Evolutionary conservation across 2,888 invertebrate genomes (phyloP), one percentile per base, ranked within the genome.

Genomic region (Euplexia lucipara): DNA sequence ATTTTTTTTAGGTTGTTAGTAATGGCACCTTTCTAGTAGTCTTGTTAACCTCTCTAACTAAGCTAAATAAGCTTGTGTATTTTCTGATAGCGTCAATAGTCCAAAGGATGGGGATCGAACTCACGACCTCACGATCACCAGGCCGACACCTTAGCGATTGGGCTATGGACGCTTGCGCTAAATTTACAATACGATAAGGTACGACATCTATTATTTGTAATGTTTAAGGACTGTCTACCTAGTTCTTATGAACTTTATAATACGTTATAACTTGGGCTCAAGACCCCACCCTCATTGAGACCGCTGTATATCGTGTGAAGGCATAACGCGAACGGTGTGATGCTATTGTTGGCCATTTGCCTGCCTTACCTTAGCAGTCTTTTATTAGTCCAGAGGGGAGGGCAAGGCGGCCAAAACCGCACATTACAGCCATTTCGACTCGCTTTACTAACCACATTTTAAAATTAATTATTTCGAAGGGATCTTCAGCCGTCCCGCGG

Each of bases 401-500:
- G 41, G 41, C 26, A 41, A 42, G 26, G 54, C 37, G 9, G 41
- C 32, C 26, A 5, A 53, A 56, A 66, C 54, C 49, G 67, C 74
- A 66, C 49, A 20, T 67, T 57, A 57, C 67, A 30, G 34, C 35
- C 35, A 41, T 52, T 52, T 44, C 42, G 42, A 44, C 37, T 45
- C 37, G 10, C 34, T 44, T 34, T 14, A 68, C 5, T 22, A 48
- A 60, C 48, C 60, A 20, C 70, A 49, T 54, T 60, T 71, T 54
- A 8, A 45, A 59, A 71, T 51, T 54, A 59, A 71, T 69, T 45
- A 60, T 41, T 42, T 51, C 8, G 35, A 39, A 61, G 12, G 35
- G 32, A 47, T 61, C 41, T 51, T 18, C 12, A 30, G 20, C n/a
- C 18, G 34, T 41, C 8, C 39, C 35, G 60, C 26, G 54, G 61